Evolutionary conservation across 2,797 vertebrate species (phyloP).

Genomic region (Hoplostethus atlanticus): DNA sequence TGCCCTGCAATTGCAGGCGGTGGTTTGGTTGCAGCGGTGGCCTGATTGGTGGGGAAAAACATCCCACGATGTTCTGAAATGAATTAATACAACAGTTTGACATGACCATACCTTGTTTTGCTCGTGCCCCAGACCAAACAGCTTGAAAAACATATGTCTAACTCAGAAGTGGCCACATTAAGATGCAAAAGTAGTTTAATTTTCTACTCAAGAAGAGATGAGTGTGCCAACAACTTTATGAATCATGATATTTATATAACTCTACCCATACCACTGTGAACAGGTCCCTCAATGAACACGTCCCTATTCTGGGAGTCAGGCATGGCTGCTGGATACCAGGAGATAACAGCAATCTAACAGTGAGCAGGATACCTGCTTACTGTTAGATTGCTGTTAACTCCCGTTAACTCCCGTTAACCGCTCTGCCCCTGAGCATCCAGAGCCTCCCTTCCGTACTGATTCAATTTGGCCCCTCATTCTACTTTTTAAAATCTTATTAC

Average conservation of each 20-base stretch:
- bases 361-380: conserved; percentile 56
- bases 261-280: conserved; percentile 22
- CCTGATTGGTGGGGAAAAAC: background rate
- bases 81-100: background rate
- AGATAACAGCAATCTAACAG: conserved; percentile 54
- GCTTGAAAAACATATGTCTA: background rate
- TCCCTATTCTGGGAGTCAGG: conserved; percentile 21
- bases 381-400: conserved; percentile 45
- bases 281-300: conserved; percentile 19
- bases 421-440: conserved; percentile 44
- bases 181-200: conserved; percentile 11
- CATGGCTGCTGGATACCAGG: conserved; percentile 19
- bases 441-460: conserved; percentile 58
- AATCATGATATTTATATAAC: background rate
- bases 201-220: background rate
- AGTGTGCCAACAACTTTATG: background rate
- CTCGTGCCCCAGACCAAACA: background rate
- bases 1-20: conserved; percentile 2
- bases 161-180: background rate
- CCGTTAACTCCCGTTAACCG: conserved; percentile 46
- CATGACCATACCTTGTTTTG: background rate
- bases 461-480: conserved; percentile 66
- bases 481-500: conserved; percentile 73
- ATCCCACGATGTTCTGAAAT: background rate
- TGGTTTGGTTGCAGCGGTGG: conserved; percentile 3